These are phyloP conservation scores for Nannoperca australis DNA, from an alignment of 2,797 vertebrate genomes.

Conservation along the genomic window DNA sequence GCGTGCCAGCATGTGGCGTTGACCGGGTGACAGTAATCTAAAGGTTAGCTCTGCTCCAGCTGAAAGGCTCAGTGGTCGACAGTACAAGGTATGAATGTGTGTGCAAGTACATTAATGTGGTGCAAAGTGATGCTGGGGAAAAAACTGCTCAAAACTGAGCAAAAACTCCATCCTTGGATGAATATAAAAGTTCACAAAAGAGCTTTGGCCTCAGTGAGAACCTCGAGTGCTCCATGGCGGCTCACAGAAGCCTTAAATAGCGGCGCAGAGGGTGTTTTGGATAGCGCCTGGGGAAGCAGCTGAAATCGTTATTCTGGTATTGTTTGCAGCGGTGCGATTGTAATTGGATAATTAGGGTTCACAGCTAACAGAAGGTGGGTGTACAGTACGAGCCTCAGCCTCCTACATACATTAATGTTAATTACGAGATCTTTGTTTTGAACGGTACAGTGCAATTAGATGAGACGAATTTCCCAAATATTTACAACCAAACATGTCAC, in stretches of 20 bases:
- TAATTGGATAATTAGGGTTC: conserved; percentile 27
- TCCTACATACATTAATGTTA: not conserved
- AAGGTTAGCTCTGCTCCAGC: conserved; percentile 39
- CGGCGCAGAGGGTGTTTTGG: not conserved
- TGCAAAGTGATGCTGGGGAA: conserved; percentile 5
- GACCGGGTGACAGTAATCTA: conserved; percentile 16
- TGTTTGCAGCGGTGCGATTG: not conserved
- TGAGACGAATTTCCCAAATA: not conserved
- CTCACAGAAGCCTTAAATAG: conserved; percentile 19
- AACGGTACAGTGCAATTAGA: not conserved
- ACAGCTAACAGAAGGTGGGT: conserved; percentile 20
- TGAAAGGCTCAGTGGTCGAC: conserved; percentile 10
- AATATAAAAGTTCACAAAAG: conserved; percentile 20
- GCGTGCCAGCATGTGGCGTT: conserved; percentile 22
- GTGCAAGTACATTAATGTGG: not conserved
- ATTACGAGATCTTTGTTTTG: conserved; percentile 6
- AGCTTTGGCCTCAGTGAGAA: conserved; percentile 16
- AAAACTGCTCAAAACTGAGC: not conserved
- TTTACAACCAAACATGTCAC: conserved; percentile 2
- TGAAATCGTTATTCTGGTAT: not conserved
- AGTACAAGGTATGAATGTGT: conserved; percentile 8
- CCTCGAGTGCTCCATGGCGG: not conserved
- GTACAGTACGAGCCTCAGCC: not conserved
- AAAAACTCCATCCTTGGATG: conserved; percentile 6
- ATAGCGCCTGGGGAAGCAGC: not conserved